Evolutionary conservation across 2,797 vertebrate species (phyloP).

Genomic region (Masticophis lateralis): DNA sequence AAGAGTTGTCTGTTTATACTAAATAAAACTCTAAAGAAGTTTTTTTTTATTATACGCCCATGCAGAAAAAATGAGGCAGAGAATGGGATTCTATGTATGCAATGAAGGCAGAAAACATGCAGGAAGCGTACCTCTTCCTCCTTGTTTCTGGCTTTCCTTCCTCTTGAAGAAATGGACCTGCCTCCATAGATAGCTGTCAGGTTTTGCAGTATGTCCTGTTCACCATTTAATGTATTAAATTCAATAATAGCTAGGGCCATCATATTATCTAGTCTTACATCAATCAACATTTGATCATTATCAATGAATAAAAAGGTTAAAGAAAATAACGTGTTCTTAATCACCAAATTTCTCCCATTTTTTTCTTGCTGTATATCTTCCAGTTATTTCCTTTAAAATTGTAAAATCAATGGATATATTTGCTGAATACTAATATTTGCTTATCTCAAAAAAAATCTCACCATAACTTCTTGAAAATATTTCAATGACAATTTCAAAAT

Average conservation of each 20-base stretch:
- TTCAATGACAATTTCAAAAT: not conserved
- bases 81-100: constrained; percentile 47
- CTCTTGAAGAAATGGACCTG: constrained; percentile 83
- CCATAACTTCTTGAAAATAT: not conserved
- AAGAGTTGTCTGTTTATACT: constrained; percentile 48
- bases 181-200: constrained; percentile 87
- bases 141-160: constrained; percentile 91
- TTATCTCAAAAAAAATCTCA: not conserved
- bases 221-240: constrained; percentile 87
- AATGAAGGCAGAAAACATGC: constrained; percentile 73
- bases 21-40: constrained; percentile 46
- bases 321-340: not conserved
- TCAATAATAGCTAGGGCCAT: constrained; percentile 72
- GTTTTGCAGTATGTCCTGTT: constrained; percentile 95
- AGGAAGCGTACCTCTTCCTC: constrained; percentile 95
- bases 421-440: not conserved
- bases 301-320: not conserved
- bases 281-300: not conserved
- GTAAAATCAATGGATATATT: not conserved
- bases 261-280: constrained; percentile 46
- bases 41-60: constrained; percentile 62
- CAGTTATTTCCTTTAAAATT: not conserved
- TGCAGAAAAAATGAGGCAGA: constrained; percentile 64
- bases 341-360: not conserved
- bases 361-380: constrained; percentile 1